Evolutionary conservation across 2,113 vertebrate genomes (phyloP).

Genomic region (Hydrolagus affinis): DNA sequence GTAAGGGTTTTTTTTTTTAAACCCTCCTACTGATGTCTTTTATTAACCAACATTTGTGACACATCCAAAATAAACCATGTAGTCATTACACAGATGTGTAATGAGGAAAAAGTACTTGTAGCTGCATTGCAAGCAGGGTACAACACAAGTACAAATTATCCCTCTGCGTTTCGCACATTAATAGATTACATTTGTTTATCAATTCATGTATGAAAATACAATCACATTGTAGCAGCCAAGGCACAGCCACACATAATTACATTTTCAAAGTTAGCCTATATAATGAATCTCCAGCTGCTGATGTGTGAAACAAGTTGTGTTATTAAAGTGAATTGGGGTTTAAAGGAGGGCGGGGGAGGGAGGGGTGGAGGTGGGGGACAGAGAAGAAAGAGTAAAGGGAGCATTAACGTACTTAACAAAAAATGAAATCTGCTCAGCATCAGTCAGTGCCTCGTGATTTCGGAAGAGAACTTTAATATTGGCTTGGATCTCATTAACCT

Average conservation of each 20-base stretch:
- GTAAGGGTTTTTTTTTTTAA: too few relatives aligned
- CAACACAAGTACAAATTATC: constrained; percentile 22
- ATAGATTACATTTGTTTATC: constrained; percentile 53
- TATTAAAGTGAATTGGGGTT: constrained; percentile 31
- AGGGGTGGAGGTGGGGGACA: too few relatives aligned
- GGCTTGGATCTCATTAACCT: constrained; percentile 28
- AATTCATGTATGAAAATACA: constrained; percentile 60
- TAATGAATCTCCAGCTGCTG: constrained; percentile 63
- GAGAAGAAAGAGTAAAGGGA: not conserved
- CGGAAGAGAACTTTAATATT: constrained; percentile 26
- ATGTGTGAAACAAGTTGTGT: constrained; percentile 64
- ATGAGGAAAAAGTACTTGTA: constrained; percentile 26
- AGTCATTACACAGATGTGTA: constrained; percentile 11
- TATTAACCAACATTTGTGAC: constrained; percentile 14
- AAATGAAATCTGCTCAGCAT: not conserved
- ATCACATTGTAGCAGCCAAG: constrained; percentile 58
- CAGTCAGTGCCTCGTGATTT: too few relatives aligned
- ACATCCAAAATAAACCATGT: not conserved
- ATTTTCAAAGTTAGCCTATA: constrained; percentile 62
- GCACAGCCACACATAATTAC: constrained; percentile 64
- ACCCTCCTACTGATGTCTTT: not conserved
- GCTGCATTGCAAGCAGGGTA: constrained; percentile 6
- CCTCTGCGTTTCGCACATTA: constrained; percentile 29
- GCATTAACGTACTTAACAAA: not conserved
- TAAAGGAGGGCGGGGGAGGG: not conserved